Percentiles rank a stretch among this genome's conserved stretches.
Conservation (phyloP, 2,113 vertebrate genomes). For the Sphyrna mokarran region DNA sequence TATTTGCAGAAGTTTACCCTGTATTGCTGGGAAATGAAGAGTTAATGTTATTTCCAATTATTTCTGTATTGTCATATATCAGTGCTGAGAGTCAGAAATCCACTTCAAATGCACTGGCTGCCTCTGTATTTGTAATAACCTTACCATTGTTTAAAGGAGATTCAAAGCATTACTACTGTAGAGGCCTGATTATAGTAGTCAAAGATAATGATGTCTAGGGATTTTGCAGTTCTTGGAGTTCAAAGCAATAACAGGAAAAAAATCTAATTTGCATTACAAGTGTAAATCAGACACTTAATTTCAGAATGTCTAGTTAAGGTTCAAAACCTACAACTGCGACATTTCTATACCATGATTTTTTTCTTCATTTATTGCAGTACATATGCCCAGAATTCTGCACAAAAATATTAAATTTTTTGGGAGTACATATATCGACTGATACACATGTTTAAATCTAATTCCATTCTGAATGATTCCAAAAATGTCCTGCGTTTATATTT, state of each 20-base stretch:
- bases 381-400: neutral
- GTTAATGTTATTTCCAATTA: conserved; percentile 17
- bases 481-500: neutral
- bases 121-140: conserved; percentile 5
- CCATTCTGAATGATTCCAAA: neutral
- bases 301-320: conserved; percentile 15
- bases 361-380: neutral
- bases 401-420: neutral
- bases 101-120: neutral
- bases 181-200: conserved; percentile 19
- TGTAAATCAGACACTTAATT: conserved; percentile 23
- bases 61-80: neutral
- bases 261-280: conserved; percentile 35
- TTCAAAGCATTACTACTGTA: conserved; percentile 26
- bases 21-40: neutral
- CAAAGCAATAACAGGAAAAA: conserved; percentile 25
- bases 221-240: conserved; percentile 33
- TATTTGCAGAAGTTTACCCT: neutral
- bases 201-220: conserved; percentile 33
- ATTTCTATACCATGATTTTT: neutral
- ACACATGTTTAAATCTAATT: neutral
- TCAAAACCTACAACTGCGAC: neutral
- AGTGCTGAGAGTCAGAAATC: neutral
- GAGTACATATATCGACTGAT: neutral
- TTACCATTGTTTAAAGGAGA: conserved; percentile 24